phyloP scores from a whole-genome alignment of 2,113 vertebrate genomes.

The Heptranchias perlo region DNA sequence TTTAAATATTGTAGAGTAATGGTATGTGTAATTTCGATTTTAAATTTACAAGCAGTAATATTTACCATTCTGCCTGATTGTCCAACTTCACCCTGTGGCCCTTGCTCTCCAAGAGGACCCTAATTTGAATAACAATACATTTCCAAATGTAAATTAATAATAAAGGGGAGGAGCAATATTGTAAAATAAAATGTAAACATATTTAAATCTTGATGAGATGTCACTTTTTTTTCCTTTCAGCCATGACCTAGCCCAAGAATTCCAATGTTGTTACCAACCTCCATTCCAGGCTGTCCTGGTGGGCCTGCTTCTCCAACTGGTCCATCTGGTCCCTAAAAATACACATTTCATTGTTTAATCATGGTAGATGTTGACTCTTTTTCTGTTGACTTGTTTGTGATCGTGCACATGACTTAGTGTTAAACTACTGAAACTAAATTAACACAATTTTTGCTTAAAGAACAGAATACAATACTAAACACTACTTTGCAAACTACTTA shows the following conservation, averaged over 20 bases:
- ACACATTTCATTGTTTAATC: neutral
- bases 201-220: neutral
- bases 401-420: too few species aligned
- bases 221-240: too few species aligned
- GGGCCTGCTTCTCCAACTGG: constrained; percentile 60
- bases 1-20: neutral
- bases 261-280: constrained; percentile 51
- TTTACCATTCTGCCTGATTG: constrained; percentile 47
- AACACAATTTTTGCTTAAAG: neutral
- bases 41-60: neutral
- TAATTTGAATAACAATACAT: constrained; percentile 32
- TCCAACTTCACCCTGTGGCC: constrained; percentile 60
- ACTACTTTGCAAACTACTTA: neutral
- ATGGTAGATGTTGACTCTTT: too few species aligned
- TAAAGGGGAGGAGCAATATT: neutral
- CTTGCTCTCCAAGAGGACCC: constrained; percentile 50
- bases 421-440: neutral
- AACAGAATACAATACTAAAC: neutral
- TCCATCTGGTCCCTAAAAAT: constrained; percentile 63
- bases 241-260: neutral
- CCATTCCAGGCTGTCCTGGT: constrained; percentile 53
- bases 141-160: neutral
- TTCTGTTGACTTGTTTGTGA: too few species aligned
- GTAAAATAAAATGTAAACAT: neutral
- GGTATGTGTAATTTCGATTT: neutral